Evolutionary conservation across 2,888 invertebrate genomes (phyloP), one percentile per base, ranked within the genome.

Genomic region (Steinernema scapterisci): DNA sequence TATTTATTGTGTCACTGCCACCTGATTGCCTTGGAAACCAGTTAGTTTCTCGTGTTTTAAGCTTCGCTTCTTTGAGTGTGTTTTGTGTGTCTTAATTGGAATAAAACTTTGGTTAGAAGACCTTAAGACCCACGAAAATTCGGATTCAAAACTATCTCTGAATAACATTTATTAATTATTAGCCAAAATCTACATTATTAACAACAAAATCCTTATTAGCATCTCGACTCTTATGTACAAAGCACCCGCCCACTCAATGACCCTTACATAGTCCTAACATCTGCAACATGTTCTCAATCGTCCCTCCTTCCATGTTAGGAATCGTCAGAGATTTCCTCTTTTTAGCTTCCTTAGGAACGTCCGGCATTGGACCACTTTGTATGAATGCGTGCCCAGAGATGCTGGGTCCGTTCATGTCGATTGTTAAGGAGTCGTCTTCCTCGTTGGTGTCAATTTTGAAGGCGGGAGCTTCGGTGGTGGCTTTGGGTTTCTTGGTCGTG

Each of bases 191-290:
- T 9, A 63, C 21, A 21, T 63, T 63, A 31, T 63, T 31, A 63
- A 38, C 38, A 38, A 38, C 3, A 38, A 3, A 38, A 38, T 6
- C 38, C 38, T 38, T 38, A 38, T 38, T 9, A 38, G 3, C 9
- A 38, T 3, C 38, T 38, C 38, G 38, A n/a, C n/a, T 19, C 54
- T 21, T 54, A 54, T 54, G 6, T 23, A 54, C 25, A 54, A 19
- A 1, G 38, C 31, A 21, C 31, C 25, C 63, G 63, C 27, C 63
- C 63, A 25, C 54, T 23, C 31, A 73, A 13, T 81, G 81, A 21
- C 81, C 82, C 72, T 80, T 76, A 54, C 81, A 81, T 9, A 81
- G 63, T 16, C 81, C 81, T n/a, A 81, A 56, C 79, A 83, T 83
- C 51, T 81, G 81, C 48, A 81, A 73, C 83, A 81, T 81, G 13